Evolutionary conservation across 2,797 vertebrate species (phyloP).

Genomic region (Semaprochilodus insignis): DNA sequence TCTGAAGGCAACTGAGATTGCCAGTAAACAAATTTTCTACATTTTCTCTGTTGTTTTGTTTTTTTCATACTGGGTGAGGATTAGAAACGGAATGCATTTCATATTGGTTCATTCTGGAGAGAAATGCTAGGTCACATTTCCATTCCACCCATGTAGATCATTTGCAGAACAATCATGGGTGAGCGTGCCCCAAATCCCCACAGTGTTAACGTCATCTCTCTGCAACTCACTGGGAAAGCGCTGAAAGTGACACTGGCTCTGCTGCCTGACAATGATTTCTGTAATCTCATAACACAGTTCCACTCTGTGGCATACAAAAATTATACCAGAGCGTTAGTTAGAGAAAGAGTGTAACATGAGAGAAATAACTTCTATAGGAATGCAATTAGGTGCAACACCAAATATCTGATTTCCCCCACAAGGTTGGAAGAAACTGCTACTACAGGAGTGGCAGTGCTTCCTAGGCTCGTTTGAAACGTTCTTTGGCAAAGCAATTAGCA

Average conservation of each 20-base stretch:
- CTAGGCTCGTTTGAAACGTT: conserved; percentile 67
- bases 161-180: conserved; percentile 12
- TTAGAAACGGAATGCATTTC: conserved; percentile 33
- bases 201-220: conserved; percentile 29
- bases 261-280: conserved; percentile 14
- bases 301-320: conserved; percentile 31
- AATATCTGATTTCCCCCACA: conserved; percentile 75
- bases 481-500: conserved; percentile 73
- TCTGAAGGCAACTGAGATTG: conserved; percentile 28
- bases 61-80: conserved; percentile 10
- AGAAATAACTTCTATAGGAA: conserved; percentile 62
- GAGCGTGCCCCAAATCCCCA: conserved; percentile 38
- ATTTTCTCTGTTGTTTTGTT: conserved; percentile 7
- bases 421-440: conserved; percentile 58
- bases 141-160: conserved; percentile 24
- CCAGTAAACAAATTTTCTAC: conserved; percentile 30
- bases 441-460: conserved; percentile 56
- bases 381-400: conserved; percentile 75
- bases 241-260: conserved; percentile 2
- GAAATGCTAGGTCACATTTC: conserved; percentile 38
- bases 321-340: conserved; percentile 22
- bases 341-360: conserved; percentile 43
- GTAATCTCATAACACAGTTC: conserved; percentile 30
- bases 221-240: conserved; percentile 31
- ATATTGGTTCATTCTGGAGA: conserved; percentile 20